Conservation (phyloP, 2,797 vertebrate genomes). For the Merluccius polli region DNA sequence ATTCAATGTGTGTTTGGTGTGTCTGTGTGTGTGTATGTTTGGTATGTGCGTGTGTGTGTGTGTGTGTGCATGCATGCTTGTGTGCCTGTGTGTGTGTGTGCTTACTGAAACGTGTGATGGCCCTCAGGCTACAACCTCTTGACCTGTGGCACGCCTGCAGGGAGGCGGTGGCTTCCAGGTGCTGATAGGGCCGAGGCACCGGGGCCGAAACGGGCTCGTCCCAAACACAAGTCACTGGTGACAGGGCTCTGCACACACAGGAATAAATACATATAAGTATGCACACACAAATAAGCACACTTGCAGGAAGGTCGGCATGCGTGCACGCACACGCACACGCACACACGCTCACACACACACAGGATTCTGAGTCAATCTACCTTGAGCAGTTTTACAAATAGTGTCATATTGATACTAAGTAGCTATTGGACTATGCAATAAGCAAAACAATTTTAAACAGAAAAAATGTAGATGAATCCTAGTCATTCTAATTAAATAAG, state of each 20-base stretch:
- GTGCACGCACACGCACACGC: conserved; percentile 30
- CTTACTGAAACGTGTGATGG: conserved; percentile 19
- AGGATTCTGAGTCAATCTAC: too few relatives aligned
- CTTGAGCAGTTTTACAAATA: too few relatives aligned
- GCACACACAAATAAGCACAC: conserved; percentile 39
- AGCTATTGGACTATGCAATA: too few relatives aligned
- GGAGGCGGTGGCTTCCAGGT: conserved; percentile 54
- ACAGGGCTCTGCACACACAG: conserved; percentile 67
- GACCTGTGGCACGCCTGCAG: conserved; percentile 59
- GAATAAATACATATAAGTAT: conserved; percentile 18
- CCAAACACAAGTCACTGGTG: conserved; percentile 73
- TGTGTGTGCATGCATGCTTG: background rate
- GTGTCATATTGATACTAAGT: too few relatives aligned
- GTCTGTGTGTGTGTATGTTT: too few relatives aligned
- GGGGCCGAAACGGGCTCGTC: conserved; percentile 74
- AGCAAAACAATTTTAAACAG: too few relatives aligned
- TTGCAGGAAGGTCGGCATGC: conserved; percentile 46
- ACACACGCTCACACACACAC: too few relatives aligned
- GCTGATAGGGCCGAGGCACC: conserved; percentile 60
- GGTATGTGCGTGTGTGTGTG: background rate
- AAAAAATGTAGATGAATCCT: too few relatives aligned
- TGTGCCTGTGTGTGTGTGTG: conserved; percentile 34
- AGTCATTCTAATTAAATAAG: too few relatives aligned
- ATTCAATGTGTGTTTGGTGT: background rate
- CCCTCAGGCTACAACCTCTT: conserved; percentile 57